Evolutionary conservation across 2,888 invertebrate genomes (phyloP), one percentile per base, ranked within the genome.

Genomic region (Polyploca ridens): DNA sequence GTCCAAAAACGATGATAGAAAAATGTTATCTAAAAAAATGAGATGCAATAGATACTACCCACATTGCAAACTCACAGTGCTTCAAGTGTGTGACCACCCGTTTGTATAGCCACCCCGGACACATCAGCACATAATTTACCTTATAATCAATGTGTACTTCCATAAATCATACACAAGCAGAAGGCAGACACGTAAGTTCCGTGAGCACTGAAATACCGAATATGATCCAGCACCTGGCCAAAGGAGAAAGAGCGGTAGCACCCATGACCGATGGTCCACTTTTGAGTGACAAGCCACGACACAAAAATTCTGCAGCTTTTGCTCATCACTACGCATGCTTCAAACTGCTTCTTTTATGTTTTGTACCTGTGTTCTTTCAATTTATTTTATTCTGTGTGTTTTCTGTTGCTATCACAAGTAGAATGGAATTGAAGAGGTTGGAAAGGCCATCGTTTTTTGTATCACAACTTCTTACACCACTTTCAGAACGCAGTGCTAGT

Each of bases 161-260:
- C 54, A 54, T 54, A 54, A 54, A 19, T 54, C n/a, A 19, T 54
- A 54, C 54, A 54, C 19, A 54, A 54, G 54, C 54, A 54, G 54
- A 54, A 19, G 54, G 54, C 54, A 54, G 54, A 54, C 54, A 54
- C 54, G 54, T 54, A 54, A 10, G 54, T 54, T 54, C 54, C 54
- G 54, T 54, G 54, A 19, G 54, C 54, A 54, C 54, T 54, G 54
- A 54, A 54, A 54, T 54, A 19, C 54, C 19, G 54, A 54, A 54
- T 54, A 54, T 19, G 54, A 54, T 54, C n/a, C 54, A 54, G 54
- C 54, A 54, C 54, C 54, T 19, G 54, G 54, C 54, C 54, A 54
- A 54, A 54, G 54, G 54, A 54, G 54, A 54, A 54, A 54, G 54
- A 54, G 54, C 54, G 54, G 54, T 54, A 54, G 54, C 54, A 54